A percentile compares a stretch with the other conserved stretches of the same genome.
Evolutionary conservation across 2,797 vertebrate species (phyloP).

Genomic region (Mus caroli): DNA sequence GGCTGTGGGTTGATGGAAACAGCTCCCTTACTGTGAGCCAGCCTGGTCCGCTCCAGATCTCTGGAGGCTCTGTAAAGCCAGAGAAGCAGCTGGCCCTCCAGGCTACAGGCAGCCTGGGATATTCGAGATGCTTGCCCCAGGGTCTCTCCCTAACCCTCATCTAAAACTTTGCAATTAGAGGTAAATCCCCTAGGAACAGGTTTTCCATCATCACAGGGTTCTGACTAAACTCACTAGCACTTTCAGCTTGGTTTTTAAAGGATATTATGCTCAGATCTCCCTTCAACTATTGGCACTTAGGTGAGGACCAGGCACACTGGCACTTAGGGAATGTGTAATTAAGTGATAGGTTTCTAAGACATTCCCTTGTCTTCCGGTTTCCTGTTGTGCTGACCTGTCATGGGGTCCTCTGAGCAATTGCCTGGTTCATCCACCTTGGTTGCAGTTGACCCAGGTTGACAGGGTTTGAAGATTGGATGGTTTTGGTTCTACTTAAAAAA

Average conservation of each 20-base stretch:
- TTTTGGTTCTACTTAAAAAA: not conserved
- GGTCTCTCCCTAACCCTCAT: rapidly evolving
- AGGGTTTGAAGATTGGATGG: not conserved
- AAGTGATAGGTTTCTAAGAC: not conserved
- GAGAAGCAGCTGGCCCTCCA: not conserved
- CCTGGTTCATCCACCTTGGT: too few relatives aligned
- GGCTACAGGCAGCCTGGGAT: not conserved
- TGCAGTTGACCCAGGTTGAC: not conserved
- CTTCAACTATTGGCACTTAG: not conserved
- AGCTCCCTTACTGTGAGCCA: not conserved
- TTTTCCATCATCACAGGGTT: not conserved
- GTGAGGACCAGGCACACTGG: not conserved
- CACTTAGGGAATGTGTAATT: not conserved
- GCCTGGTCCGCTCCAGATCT: not conserved
- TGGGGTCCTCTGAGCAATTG: not conserved
- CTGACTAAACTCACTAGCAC: not conserved
- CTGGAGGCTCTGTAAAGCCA: not conserved
- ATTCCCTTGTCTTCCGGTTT: not conserved
- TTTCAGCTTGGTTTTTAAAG: not conserved
- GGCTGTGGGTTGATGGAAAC: not conserved
- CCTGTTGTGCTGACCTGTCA: too few relatives aligned
- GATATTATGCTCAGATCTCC: not conserved
- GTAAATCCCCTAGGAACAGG: not conserved
- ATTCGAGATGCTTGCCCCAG: not conserved
- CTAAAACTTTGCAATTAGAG: not conserved